A percentile compares a stretch with the other conserved stretches of the same genome.
Evolutionary conservation across 1,140 invertebrate species (phyloP).

Genomic region (Leptonema lineaticorne): DNA sequence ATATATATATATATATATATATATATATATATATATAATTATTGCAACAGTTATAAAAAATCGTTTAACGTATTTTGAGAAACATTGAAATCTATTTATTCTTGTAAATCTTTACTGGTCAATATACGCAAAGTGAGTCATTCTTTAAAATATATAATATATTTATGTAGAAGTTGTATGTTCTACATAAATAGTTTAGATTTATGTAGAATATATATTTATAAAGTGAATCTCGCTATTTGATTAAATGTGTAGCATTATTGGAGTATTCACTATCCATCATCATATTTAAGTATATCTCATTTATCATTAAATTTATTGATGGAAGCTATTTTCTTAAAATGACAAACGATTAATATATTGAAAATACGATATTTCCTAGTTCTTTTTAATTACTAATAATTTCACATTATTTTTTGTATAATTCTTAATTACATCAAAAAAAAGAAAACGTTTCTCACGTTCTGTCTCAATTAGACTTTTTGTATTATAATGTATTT

Average conservation of each 20-base stretch:
- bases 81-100: slow-evolving; percentile 23
- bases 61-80: slow-evolving; percentile 17
- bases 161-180: not conserved
- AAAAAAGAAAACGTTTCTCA: not conserved
- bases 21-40: slow-evolving; percentile 21
- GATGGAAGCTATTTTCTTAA: too few species aligned
- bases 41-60: slow-evolving; percentile 12
- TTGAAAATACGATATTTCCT: not conserved
- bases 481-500: not conserved
- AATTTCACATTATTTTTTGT: not conserved
- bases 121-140: slow-evolving; percentile 16
- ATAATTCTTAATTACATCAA: not conserved
- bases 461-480: not conserved
- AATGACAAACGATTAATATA: not conserved
- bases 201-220: not conserved
- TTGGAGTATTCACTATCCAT: not conserved
- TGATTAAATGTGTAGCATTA: not conserved
- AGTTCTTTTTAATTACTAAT: not conserved
- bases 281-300: not conserved
- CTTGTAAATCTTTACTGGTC: slow-evolving; percentile 26
- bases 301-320: not conserved
- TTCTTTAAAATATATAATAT: not conserved
- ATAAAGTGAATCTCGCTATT: not conserved
- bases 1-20: too few species aligned
- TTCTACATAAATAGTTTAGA: not conserved